A percentile compares a stretch with the other conserved stretches of the same genome.
Evolutionary conservation across 2,113 vertebrate species (phyloP).

Genomic region (Amphilophus citrinellus): DNA sequence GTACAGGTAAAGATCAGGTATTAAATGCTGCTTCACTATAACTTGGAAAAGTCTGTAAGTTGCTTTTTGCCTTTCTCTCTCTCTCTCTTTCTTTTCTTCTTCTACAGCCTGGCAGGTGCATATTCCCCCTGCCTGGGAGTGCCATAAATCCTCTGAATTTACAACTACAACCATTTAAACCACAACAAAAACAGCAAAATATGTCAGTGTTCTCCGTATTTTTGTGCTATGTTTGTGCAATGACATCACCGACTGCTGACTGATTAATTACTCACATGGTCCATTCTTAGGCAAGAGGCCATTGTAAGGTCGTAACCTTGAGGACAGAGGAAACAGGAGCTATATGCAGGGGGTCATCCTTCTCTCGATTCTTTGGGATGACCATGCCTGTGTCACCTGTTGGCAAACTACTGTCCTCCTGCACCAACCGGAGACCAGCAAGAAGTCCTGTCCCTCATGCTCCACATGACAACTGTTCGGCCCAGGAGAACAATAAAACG

Average conservation of each 20-base stretch:
- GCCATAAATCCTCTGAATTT: conserved; percentile 64
- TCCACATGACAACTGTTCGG: conserved; percentile 35
- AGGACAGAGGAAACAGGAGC: conserved; percentile 73
- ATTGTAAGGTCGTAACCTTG: conserved; percentile 73
- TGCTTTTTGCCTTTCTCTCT: background rate
- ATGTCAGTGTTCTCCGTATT: conserved; percentile 48
- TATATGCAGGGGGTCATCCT: conserved; percentile 76
- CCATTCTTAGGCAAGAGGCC: conserved; percentile 71
- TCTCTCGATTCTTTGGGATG: conserved; percentile 57
- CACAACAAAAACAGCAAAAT: conserved; percentile 65
- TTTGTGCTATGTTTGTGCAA: conserved; percentile 61
- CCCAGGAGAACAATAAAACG: conserved; percentile 78
- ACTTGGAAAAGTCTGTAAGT: background rate
- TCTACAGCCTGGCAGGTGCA: conserved; percentile 62
- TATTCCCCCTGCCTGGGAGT: conserved; percentile 1
- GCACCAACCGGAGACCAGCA: conserved; percentile 30
- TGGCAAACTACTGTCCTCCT: conserved; percentile 34
- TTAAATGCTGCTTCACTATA: background rate
- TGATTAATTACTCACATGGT: conserved; percentile 71
- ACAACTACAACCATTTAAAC: conserved; percentile 33
- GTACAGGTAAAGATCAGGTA: background rate
- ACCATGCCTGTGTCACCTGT: conserved; percentile 70
- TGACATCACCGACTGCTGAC: conserved; percentile 72
- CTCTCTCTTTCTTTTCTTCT: conserved; percentile 3
- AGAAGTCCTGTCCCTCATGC: conserved; percentile 32